phyloP scores from a whole-genome alignment of 2,888 invertebrate genomes.

The Agrypnus murinus region DNA sequence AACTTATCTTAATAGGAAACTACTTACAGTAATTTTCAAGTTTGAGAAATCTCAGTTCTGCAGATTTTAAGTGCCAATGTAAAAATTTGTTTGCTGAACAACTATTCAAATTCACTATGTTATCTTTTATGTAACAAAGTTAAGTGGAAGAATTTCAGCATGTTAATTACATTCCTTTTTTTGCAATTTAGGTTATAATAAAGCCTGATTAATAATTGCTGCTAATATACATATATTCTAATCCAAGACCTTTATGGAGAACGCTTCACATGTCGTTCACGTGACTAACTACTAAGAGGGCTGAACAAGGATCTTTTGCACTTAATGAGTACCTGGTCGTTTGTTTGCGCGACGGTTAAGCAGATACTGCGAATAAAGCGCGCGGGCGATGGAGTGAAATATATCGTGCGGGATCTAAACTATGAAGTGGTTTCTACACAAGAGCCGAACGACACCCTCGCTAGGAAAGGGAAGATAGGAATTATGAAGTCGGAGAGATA shows the following conservation, averaged over 20 bases:
- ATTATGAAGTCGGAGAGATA: conserved; percentile 42
- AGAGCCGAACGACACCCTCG: conserved; percentile 33
- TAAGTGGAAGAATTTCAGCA: too few species aligned
- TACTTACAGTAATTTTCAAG: too few species aligned
- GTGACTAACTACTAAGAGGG: conserved; percentile 13
- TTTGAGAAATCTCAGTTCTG: too few species aligned
- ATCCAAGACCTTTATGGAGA: conserved; percentile 4
- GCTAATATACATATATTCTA: too few species aligned
- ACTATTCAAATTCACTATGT: too few species aligned
- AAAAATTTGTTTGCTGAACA: too few species aligned
- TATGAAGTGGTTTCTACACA: conserved; percentile 42
- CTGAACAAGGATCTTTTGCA: conserved; percentile 25
- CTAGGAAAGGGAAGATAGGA: conserved; percentile 30
- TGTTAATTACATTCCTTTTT: too few species aligned
- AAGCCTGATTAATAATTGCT: too few species aligned
- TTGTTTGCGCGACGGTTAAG: conserved; percentile 36
- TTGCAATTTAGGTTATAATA: too few species aligned
- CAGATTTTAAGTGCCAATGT: too few species aligned
- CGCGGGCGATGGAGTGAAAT: conserved; percentile 39
- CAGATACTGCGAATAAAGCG: conserved; percentile 33
- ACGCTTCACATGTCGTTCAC: conserved; percentile 22
- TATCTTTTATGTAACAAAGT: too few species aligned
- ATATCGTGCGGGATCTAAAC: conserved; percentile 35
- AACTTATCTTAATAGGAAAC: too few species aligned
- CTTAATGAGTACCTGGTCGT: conserved; percentile 39